Percentiles rank a stretch among this genome's conserved stretches.
Evolutionary conservation across 2,113 vertebrate genomes (phyloP).

Genomic region (Mastomys natalensis): DNA sequence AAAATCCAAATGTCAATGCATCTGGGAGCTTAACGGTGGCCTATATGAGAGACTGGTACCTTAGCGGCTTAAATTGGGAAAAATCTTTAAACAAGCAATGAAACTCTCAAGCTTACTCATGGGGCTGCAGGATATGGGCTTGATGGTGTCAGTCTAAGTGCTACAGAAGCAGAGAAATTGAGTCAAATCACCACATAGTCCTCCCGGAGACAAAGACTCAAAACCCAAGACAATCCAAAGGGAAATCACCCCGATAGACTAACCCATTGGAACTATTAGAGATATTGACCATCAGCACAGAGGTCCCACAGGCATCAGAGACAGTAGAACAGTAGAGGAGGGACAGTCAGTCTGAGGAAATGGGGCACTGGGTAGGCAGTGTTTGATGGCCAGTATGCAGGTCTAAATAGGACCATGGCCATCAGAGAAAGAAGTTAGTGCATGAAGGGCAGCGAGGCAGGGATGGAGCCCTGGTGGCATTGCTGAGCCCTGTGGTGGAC

Average conservation of each 20-base stretch:
- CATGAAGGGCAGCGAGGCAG: neutral
- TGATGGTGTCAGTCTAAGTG: too few relatives aligned
- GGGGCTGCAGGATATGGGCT: neutral
- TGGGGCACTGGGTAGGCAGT: neutral
- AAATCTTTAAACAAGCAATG: too few relatives aligned
- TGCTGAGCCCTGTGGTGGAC: neutral
- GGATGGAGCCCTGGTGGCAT: neutral
- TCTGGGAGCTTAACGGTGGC: too few relatives aligned
- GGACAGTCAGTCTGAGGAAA: neutral
- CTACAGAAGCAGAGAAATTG: neutral
- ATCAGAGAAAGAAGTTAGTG: neutral
- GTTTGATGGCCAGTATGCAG: neutral
- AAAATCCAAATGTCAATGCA: neutral
- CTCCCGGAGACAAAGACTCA: neutral
- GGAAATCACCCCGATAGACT: neutral
- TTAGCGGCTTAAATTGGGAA: neutral
- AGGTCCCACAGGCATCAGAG: neutral
- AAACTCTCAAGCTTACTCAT: neutral
- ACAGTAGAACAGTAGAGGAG: neutral
- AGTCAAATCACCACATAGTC: neutral
- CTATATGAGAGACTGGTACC: neutral
- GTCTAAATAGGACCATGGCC: neutral
- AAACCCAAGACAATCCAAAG: neutral
- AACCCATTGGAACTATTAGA: neutral
- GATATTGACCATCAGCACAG: neutral